These are phyloP conservation scores for Drosophila incognita DNA, from an alignment of 2,888 invertebrate species.

Conservation along the genomic window DNA sequence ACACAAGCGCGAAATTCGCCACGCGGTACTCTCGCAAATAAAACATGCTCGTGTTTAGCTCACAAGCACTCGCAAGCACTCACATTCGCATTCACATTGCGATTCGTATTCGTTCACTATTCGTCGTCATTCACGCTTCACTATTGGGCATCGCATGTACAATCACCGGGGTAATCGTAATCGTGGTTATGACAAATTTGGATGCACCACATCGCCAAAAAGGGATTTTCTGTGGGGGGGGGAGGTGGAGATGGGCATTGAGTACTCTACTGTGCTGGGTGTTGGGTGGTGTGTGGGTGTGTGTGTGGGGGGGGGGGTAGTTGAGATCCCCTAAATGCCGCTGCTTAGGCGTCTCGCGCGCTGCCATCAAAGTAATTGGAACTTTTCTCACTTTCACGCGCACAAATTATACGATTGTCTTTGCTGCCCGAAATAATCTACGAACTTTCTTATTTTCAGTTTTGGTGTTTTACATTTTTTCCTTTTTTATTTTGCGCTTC, in stretches of 20 bases:
- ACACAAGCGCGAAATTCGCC: conserved; percentile 71
- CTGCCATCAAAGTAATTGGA: conserved; percentile 81
- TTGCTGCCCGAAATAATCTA: conserved; percentile 78
- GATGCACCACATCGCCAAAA: conserved; percentile 48
- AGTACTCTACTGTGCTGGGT: not conserved
- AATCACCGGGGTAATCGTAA: conserved; percentile 71
- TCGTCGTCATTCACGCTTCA: conserved; percentile 34
- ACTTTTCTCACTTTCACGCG: conserved; percentile 84
- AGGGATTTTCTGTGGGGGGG: not conserved
- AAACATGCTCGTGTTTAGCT: conserved; percentile 65
- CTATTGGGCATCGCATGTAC: conserved; percentile 52
- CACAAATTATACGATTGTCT: conserved; percentile 74
- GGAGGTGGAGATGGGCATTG: not conserved
- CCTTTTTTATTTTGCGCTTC: conserved; percentile 16
- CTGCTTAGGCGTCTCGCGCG: conserved; percentile 53
- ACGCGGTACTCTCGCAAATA: conserved; percentile 43
- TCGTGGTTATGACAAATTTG: conserved; percentile 81
- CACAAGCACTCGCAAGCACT: conserved; percentile 23
- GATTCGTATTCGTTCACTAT: conserved; percentile 1
- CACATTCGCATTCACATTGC: conserved; percentile 16
- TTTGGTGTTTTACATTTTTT: conserved; percentile 46
- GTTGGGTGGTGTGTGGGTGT: conserved; percentile 32
- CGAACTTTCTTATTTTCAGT: conserved; percentile 74
- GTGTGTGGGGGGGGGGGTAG: no score
- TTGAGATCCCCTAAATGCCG: conserved; percentile 38